Percentiles rank a stretch among this genome's conserved stretches.
Conservation (phyloP, 2,113 vertebrate genomes). For the Numida meleagris region DNA sequence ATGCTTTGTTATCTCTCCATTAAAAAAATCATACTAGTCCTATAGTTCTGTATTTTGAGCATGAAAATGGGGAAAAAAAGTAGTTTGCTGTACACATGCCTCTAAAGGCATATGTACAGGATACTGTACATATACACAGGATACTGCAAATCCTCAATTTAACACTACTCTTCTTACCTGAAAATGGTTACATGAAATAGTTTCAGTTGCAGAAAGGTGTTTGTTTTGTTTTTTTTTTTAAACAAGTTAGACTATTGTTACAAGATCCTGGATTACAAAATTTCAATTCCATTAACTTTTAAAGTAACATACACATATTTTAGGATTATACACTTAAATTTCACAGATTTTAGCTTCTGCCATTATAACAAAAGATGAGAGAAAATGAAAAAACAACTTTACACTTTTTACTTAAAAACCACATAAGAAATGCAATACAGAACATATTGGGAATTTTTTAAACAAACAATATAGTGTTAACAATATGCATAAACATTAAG, state of each 20-base stretch:
- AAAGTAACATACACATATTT: conserved; percentile 22
- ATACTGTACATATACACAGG: conserved; percentile 45
- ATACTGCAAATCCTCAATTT: conserved; percentile 35
- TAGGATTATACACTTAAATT: neutral
- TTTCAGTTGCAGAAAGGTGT: neutral
- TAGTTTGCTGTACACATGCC: conserved; percentile 26
- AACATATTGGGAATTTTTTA: conserved; percentile 60
- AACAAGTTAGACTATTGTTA: conserved; percentile 27
- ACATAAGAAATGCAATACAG: conserved; percentile 75
- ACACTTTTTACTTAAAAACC: conserved; percentile 78
- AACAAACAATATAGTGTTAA: conserved; percentile 68
- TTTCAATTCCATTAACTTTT: conserved; percentile 32
- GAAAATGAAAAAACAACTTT: conserved; percentile 68
- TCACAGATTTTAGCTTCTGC: neutral
- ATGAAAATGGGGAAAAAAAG: conserved; percentile 55
- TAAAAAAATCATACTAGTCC: conserved; percentile 46
- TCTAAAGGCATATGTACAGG: conserved; percentile 1
- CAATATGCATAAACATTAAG: conserved; percentile 72
- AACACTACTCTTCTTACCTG: conserved; percentile 25
- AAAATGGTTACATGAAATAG: conserved; percentile 50
- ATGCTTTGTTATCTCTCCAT: neutral
- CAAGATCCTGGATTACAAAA: conserved; percentile 53
- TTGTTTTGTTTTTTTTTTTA: neutral
- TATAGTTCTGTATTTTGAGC: conserved; percentile 24
- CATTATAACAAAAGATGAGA: conserved; percentile 43